A percentile compares a stretch with the other conserved stretches of the same genome.
These are phyloP conservation scores for Kryptolebias ocellatus DNA, from an alignment of 2,797 vertebrate genomes.

Conservation along the genomic window DNA sequence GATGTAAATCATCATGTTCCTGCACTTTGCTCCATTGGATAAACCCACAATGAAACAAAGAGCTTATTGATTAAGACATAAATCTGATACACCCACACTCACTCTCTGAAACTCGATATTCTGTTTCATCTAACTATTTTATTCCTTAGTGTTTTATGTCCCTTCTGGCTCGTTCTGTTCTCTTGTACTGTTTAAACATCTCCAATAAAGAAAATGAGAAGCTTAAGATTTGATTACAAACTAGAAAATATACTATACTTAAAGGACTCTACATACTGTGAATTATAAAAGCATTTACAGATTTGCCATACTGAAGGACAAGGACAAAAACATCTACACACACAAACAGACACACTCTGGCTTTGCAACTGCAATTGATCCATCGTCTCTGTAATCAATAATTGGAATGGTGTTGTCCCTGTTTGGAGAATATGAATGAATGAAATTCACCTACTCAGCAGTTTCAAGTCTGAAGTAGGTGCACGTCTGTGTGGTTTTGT, in stretches of 20 bases:
- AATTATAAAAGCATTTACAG: background rate
- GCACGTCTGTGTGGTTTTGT: slow-evolving; percentile 36
- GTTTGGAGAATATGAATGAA: slow-evolving; percentile 72
- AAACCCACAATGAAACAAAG: slow-evolving; percentile 63
- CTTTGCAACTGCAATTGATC: slow-evolving; percentile 45
- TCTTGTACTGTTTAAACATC: background rate
- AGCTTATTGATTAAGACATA: slow-evolving; percentile 68
- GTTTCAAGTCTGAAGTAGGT: slow-evolving; percentile 38
- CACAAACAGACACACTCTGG: slow-evolving; percentile 23
- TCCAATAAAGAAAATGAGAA: background rate
- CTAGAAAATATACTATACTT: slow-evolving; percentile 9
- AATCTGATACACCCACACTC: slow-evolving; percentile 55
- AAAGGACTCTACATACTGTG: background rate
- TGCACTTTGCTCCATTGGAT: slow-evolving; percentile 63
- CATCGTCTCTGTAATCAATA: slow-evolving; percentile 59
- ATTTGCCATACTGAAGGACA: slow-evolving; percentile 9
- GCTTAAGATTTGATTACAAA: slow-evolving; percentile 9
- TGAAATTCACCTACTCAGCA: slow-evolving; percentile 74
- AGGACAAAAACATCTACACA: slow-evolving; percentile 21
- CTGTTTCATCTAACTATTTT: slow-evolving; percentile 41
- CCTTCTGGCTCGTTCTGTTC: background rate
- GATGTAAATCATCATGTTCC: slow-evolving; percentile 68
- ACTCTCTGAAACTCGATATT: slow-evolving; percentile 37
- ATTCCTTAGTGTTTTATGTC: slow-evolving; percentile 1
- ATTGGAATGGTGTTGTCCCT: slow-evolving; percentile 59